Evolutionary conservation across 1,140 invertebrate species (phyloP), one percentile per base, ranked within the genome.

Genomic region (Alviniconcha marisindica): DNA sequence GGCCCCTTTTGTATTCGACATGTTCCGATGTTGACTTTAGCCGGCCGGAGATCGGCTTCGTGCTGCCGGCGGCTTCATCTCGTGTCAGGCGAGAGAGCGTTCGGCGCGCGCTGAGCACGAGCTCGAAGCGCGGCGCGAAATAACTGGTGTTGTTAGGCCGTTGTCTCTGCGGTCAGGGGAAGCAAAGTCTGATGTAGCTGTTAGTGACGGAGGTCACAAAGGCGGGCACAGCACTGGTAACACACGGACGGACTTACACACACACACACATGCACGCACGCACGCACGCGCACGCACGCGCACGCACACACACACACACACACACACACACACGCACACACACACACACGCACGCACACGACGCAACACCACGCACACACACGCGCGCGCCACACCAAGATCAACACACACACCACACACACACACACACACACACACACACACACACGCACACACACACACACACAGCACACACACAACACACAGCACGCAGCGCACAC

Each of bases 1-100:
- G 7, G 5, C 21, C 24, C 10, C 7, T 24, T 63, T 63, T 63
- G 60, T 63, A 12, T 31, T n/a, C 60, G 24, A 31, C 60, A 63
- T 63, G 60, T 63, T 63, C 60, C 60, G 5, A 63, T 63, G 24
- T 63, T 63, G 60, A 63, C 60, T 63, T 63, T 12, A n/a, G 7
- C 60, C 24, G 7, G 24, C 7, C n/a, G 7, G 7, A 24, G 60
- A 31, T 63, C 60, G 24, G 24, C 60, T 24, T 24, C 60, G 60
- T 63, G 60, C 21, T 24, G 60, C 28, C 10, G 7, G 60, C 60
- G 60, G 60, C 60, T 63, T 14, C 7, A 31, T 4, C 60, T 24
- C 7, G 24, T 63, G 21, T 7, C 60, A 24, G 60, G 24, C 7
- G 24, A 24, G 60, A 63, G 7, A 63, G 24, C 60, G 24, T 63